Base-by-base conservation (phyloP, 53 echinoderm and acorn worm species). In the Mesocentrotus franciscanus region DNA sequence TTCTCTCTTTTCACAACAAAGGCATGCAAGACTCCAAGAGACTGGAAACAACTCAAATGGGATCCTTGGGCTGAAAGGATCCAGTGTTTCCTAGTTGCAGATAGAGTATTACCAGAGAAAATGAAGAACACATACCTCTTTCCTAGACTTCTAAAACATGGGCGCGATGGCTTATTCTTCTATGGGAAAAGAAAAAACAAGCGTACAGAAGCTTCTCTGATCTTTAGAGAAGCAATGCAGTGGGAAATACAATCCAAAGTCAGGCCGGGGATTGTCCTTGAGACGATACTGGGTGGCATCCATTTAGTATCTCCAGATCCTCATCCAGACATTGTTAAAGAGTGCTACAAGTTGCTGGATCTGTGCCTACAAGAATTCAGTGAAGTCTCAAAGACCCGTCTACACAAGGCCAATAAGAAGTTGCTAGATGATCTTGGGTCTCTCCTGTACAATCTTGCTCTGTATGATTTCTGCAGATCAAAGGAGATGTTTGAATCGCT, bases 31-130 rank as follows among this genome's bases (percentile, higher is more conserved):
- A 85, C 42, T 4, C 9, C 8, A 22, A 85, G 22, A 18, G 85
- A 85, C 22, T 85, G 22, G 85, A 20, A 49, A 42, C 49, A 8
- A 17, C 4, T 85, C 8, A 1, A 42, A 14, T 55, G 0, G 10
- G 85, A 85, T 22, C 17, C 18, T 22, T 85, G 42, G 85, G 85
- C 85, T 85, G 42, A 49, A 22, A 85, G 20, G 42, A 85, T 85
- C 24, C 42, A 85, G 20, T 85, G 85, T 49, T 85, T 85, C 85
- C 26, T 85, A 49, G 55, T 85, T 49, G 85, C 85, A 20, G 24
- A 49, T 42, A 85, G 85, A 85, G 55, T 85, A 22, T 10, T 85
- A 55, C 85, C 85, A 42, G 55, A 49, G 85, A 49, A 55, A 85
- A 85, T 49, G 85, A 85, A 49, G 55, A 49, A 85, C 42, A 49